A percentile compares a stretch with the other conserved stretches of the same genome.
phyloP scores from a whole-genome alignment of 2,797 vertebrate species.

The Muscicapa striata region DNA sequence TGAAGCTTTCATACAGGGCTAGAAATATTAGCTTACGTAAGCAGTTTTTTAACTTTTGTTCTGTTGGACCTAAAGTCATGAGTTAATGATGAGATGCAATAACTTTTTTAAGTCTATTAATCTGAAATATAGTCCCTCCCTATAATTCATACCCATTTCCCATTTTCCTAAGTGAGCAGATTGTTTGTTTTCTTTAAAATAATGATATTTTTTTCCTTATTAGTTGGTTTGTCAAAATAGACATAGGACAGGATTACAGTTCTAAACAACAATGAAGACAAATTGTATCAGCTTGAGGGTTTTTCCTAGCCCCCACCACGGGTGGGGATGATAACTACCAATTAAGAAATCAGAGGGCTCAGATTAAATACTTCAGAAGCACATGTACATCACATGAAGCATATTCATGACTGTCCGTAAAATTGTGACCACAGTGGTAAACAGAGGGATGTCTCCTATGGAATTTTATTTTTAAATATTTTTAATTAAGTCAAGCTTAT shows the following conservation, averaged over 20 bases:
- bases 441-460: background rate
- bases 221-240: background rate
- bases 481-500: background rate
- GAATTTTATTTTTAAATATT: background rate
- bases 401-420: background rate
- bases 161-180: background rate
- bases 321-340: background rate
- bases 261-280: background rate
- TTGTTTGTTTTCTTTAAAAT: background rate
- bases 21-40: slow-evolving; percentile 22
- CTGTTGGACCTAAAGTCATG: background rate
- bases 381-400: rapidly evolving
- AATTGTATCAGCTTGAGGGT: rapidly evolving
- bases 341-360: background rate
- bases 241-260: background rate
- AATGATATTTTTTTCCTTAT: background rate
- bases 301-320: rapidly evolving
- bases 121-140: background rate
- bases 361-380: background rate
- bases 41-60: background rate
- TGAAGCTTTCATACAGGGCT: background rate
- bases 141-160: background rate
- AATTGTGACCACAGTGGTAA: background rate
- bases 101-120: background rate
- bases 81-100: background rate